Conservation (phyloP, 2,113 vertebrate genomes). For the Dicentrarchus labrax region DNA sequence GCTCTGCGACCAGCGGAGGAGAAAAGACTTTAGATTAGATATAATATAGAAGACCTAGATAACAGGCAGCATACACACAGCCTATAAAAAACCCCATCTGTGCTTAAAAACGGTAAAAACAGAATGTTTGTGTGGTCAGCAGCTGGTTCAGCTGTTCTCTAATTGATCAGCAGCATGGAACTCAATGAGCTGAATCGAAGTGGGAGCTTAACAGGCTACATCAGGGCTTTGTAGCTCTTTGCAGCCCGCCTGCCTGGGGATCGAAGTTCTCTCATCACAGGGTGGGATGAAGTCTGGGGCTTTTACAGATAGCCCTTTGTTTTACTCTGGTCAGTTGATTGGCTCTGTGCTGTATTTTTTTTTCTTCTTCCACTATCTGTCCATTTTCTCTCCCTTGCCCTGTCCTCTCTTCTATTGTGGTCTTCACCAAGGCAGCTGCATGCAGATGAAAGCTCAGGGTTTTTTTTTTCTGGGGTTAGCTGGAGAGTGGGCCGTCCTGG, state of each 20-base stretch:
- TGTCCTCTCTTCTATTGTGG: conserved; percentile 19
- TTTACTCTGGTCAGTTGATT: conserved; percentile 60
- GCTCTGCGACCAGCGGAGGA: neutral
- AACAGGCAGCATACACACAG: neutral
- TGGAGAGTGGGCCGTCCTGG: conserved; percentile 22
- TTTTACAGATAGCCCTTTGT: conserved; percentile 77
- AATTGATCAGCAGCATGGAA: conserved; percentile 70
- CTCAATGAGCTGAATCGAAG: conserved; percentile 60
- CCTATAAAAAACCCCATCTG: neutral
- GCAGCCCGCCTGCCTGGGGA: conserved; percentile 43
- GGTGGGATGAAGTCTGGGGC: conserved; percentile 64
- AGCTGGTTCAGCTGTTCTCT: conserved; percentile 69
- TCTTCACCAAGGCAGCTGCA: conserved; percentile 39
- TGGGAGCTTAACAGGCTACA: conserved; percentile 54
- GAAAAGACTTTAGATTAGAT: conserved; percentile 27
- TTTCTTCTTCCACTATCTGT: conserved; percentile 29
- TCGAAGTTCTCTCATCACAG: conserved; percentile 68
- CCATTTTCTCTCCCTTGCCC: conserved; percentile 6
- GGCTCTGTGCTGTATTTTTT: conserved; percentile 37
- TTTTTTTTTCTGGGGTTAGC: conserved; percentile 8
- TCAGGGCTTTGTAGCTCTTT: conserved; percentile 59
- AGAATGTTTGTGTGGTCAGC: conserved; percentile 60
- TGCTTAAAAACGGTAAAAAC: conserved; percentile 23
- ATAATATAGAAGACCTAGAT: neutral
- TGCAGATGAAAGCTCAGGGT: conserved; percentile 58